Evolutionary conservation across 2,888 invertebrate species (phyloP), one percentile per base, ranked within the genome.

Genomic region (Gandaritis pyraliata): DNA sequence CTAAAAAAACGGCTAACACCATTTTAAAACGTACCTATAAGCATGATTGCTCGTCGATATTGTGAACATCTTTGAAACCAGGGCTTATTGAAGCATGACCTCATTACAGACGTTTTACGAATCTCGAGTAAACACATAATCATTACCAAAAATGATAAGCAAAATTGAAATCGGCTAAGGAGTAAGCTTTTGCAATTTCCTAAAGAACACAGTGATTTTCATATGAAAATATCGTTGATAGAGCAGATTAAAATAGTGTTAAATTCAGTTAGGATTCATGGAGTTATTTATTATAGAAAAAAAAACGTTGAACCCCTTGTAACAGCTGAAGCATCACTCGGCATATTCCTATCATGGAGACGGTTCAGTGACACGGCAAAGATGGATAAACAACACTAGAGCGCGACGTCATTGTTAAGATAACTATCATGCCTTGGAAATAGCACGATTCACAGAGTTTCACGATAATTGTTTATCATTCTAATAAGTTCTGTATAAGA

Each of bases 351-450:
- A 30, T n/a, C 12, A 30, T 30, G 15, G 33, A 48, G 12, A n/a
- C 15, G 23, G 51, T 51, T 29, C 58, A 51, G 38, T 29, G 46
- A 36, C 45, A 43, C 51, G 36, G 36, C 23, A n/a, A 39, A 41
- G 29, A 52, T 18, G 38, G 47, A 46, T 58, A 51, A 58, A 38
- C 51, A 58, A 46, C 33, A 57, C 48, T 61, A 52, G 51, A 61
- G 61, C 52, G 56, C n/a, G 13, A 56, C 23, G 16, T 52, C 39
- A 18, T 18, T 29, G 50, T 33, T 29, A 12, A 23, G 36, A 50
- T 33, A 49, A 53, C 48, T 23, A 53, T 41, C 16, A 48, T 15
- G 41, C 46, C 45, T 58, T 29, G 15, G 16, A 55, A 47, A 39
- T 51, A 11, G 41, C 36, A 48, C 5, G 11, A 3, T 45, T 48